Percentiles rank a stretch among this genome's conserved stretches.
phyloP scores from a whole-genome alignment of 2,113 vertebrate species.

The Motacilla tschutschensis region DNA sequence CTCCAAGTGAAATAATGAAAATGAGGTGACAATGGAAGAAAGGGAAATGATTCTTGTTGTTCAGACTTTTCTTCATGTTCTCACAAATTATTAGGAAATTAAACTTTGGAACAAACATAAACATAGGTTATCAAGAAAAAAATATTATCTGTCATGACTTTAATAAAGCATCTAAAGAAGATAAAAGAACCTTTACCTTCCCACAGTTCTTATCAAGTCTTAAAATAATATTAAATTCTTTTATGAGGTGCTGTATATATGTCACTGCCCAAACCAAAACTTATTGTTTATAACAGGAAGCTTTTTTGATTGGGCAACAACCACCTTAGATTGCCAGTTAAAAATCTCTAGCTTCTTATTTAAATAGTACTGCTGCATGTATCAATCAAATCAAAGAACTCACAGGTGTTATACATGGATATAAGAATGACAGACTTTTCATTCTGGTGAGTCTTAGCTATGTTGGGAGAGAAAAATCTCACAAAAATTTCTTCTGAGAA shows the following conservation, averaged over 20 bases:
- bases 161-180: constrained; percentile 39
- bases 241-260: neutral
- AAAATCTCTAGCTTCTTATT: neutral
- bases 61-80: neutral
- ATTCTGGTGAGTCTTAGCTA: neutral
- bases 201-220: constrained; percentile 52
- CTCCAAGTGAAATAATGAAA: neutral
- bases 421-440: neutral
- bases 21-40: neutral
- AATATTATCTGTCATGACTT: constrained; percentile 22
- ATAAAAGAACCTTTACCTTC: constrained; percentile 20
- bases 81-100: constrained; percentile 45
- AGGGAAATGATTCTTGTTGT: constrained; percentile 11
- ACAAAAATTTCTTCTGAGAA: neutral
- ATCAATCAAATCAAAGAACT: neutral
- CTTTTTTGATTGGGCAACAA: neutral
- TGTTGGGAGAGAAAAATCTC: neutral
- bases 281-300: neutral
- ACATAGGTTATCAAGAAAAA: constrained; percentile 31
- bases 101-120: constrained; percentile 47
- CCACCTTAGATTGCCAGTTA: neutral
- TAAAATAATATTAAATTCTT: constrained; percentile 52
- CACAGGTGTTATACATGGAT: neutral
- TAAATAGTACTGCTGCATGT: neutral
- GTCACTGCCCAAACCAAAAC: neutral